These are phyloP conservation scores for Schizopygopsis pylzovi DNA, from an alignment of 2,797 vertebrate genomes.

Conservation along the genomic window DNA sequence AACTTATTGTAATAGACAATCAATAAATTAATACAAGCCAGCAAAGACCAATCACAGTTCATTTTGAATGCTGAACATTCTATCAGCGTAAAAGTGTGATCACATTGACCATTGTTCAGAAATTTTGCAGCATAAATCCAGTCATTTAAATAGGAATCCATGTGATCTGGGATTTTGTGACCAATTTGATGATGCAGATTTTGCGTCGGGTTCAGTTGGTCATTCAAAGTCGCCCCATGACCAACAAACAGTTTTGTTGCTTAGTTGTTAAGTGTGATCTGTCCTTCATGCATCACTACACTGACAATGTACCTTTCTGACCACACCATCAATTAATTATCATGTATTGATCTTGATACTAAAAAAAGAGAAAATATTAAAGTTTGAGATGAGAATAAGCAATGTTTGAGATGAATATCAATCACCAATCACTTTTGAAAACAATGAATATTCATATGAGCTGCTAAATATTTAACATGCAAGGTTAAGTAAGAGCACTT, in stretches of 20 bases:
- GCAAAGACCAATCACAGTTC: background rate
- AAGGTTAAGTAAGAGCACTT: constrained; percentile 61
- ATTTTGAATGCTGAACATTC: background rate
- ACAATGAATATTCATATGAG: constrained; percentile 7
- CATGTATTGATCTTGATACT: background rate
- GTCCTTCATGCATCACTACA: background rate
- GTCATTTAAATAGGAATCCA: background rate
- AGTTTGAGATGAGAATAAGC: background rate
- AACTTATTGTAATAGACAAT: background rate
- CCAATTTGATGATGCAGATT: background rate
- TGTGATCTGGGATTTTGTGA: background rate
- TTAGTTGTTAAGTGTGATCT: background rate
- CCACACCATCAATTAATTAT: background rate
- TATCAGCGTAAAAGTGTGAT: background rate
- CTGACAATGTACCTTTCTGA: background rate
- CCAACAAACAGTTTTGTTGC: background rate
- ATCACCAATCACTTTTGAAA: constrained; percentile 9
- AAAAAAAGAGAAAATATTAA: background rate
- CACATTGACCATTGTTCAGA: background rate
- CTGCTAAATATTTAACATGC: constrained; percentile 69
- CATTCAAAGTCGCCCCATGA: background rate
- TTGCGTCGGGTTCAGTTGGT: background rate
- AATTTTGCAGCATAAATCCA: background rate
- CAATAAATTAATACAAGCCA: background rate
- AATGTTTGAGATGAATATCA: background rate